Percentiles rank a stretch among this genome's conserved stretches.
Evolutionary conservation across 2,113 vertebrate species (phyloP).

Genomic region (Desmodus rotundus): DNA sequence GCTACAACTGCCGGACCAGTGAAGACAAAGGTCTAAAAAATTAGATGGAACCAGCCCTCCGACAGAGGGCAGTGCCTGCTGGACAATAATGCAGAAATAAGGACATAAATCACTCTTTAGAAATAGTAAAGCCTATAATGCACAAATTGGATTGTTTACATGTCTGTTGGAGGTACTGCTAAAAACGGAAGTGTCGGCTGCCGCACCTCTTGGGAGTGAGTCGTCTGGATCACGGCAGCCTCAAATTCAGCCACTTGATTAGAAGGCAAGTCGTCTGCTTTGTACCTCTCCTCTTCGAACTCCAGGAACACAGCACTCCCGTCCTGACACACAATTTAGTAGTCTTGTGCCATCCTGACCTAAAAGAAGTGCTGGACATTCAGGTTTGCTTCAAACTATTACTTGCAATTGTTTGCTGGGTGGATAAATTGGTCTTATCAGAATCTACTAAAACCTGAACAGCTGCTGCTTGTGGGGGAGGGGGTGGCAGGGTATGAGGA

Average conservation of each 20-base stretch:
- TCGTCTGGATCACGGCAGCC: slow-evolving; percentile 6
- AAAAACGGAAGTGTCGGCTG: slow-evolving; percentile 40
- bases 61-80: slow-evolving; percentile 78
- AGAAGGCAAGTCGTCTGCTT: slow-evolving; percentile 17
- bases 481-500: too few relatives aligned
- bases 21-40: slow-evolving; percentile 90
- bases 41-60: slow-evolving; percentile 73
- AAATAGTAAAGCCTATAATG: slow-evolving; percentile 69
- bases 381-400: slow-evolving; percentile 6
- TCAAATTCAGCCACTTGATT: slow-evolving; percentile 18
- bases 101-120: slow-evolving; percentile 83
- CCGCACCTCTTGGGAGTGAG: slow-evolving; percentile 12
- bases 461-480: slow-evolving; percentile 21
- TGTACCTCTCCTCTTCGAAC: not conserved
- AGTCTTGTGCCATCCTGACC: slow-evolving; percentile 6
- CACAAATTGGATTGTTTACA: slow-evolving; percentile 54
- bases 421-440: slow-evolving; percentile 67
- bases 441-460: slow-evolving; percentile 64
- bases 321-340: not conserved
- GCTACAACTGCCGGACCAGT: slow-evolving; percentile 91
- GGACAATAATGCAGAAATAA: slow-evolving; percentile 78
- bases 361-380: slow-evolving; percentile 46
- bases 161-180: not conserved
- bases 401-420: slow-evolving; percentile 45
- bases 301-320: not conserved